Base-by-base conservation (phyloP, 2,113 vertebrate species). In the Microcebus griseorufus region DNA sequence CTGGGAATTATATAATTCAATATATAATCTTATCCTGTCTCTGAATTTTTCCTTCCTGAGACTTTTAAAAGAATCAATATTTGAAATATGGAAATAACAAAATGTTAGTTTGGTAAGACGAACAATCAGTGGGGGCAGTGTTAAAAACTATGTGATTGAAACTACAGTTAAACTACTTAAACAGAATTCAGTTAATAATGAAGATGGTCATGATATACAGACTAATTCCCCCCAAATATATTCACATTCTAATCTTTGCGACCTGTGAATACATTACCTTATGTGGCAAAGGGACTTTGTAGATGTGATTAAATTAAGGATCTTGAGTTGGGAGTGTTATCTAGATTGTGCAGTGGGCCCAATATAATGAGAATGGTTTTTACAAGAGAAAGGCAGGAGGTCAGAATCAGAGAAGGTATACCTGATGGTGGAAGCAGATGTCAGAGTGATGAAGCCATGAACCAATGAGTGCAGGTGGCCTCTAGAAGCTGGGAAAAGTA, bases 121-220 rank as follows among this genome's bases (percentile, higher is more conserved):
- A 11, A 12, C 23, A 82, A 16, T 80, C 12, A n/a, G 2, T 32
- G 37, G 55, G 4, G 9, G 11, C 8, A 60, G 3, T 76, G 11
- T 76, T 78, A 88, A 65, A 88, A 76, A 85, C 5, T 22, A 60
- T 83, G 32, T 80, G 48, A 72, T 72, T 92, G 69, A 79, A 95
- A 90, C 90, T 87, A 69, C 27, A 25, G 25, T 82, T 78, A 73
- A 90, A 73, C 10, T 65, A 82, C 94, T 93, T 81, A 91, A 84
- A 79, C 3, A 83, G 51, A 86, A 58, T 39, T 58, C 12, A 84
- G 45, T 88, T 58, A 34, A 60, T 81, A 92, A 90, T 58, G 48
- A 93, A 62, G 8, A 82, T 32, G 14, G 48, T 53, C 79, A 18
- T 83, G 11, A 25, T 58, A 70, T 25, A 20, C 25, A 51, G 55